phyloP scores from a whole-genome alignment of 2,797 vertebrate species.

The Bovichtus diacanthus region DNA sequence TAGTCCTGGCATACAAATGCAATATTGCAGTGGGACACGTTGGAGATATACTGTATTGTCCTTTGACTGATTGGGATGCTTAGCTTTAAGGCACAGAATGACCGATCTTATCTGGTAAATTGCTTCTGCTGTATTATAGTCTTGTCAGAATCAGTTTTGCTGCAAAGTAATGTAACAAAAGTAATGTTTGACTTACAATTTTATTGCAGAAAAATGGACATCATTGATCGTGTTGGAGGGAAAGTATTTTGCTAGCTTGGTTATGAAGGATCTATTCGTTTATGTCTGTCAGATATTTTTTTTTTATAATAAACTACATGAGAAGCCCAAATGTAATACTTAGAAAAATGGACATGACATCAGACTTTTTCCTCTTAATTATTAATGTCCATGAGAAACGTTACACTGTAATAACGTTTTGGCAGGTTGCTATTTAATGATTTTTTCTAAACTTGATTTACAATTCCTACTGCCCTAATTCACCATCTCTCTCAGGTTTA shows the following conservation, averaged over 20 bases:
- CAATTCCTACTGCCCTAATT: neutral
- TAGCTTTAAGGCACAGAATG: constrained; percentile 38
- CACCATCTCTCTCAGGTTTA: neutral
- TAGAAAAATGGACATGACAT: constrained; percentile 5
- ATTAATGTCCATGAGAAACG: constrained; percentile 16
- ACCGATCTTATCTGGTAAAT: constrained; percentile 54
- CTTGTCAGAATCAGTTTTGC: constrained; percentile 30
- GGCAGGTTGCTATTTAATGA: constrained; percentile 3
- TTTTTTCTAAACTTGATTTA: constrained; percentile 26
- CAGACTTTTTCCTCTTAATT: constrained; percentile 3
- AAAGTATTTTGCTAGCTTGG: neutral
- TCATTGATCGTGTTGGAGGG: neutral
- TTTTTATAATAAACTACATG: neutral
- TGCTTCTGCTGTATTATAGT: constrained; percentile 31
- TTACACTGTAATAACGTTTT: neutral
- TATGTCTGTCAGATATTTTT: neutral
- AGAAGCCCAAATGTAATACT: constrained; percentile 4
- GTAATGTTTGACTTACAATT: neutral
- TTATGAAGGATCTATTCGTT: neutral
- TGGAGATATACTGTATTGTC: constrained; percentile 56
- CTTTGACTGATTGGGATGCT: constrained; percentile 65
- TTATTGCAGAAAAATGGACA: constrained; percentile 10
- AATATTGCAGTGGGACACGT: constrained; percentile 54
- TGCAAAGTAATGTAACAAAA: constrained; percentile 9
- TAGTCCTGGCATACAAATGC: constrained; percentile 37